Conservation (phyloP, 2,888 invertebrate species). For the Caenorhabditis sp. region DNA sequence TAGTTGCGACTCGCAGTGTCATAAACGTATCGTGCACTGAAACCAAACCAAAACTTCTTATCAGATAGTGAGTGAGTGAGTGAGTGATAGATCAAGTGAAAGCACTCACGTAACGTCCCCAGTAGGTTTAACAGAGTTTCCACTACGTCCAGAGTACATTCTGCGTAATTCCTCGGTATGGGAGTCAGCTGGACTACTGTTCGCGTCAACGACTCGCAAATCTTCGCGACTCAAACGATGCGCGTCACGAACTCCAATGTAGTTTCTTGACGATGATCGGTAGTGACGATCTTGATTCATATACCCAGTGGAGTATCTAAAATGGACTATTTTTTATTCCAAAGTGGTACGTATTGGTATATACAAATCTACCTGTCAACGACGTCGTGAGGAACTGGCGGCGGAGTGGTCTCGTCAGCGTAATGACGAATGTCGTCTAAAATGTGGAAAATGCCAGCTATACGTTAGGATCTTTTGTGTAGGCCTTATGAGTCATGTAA, state of each 20-base stretch:
- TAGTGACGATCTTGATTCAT: slow-evolving; percentile 54
- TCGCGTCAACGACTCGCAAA: slow-evolving; percentile 50
- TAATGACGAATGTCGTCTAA: slow-evolving; percentile 65
- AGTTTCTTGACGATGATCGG: slow-evolving; percentile 34
- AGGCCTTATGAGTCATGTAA: slow-evolving; percentile 8
- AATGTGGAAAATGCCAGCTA: no score
- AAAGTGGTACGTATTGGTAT: no score
- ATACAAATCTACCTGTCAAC: slow-evolving; percentile 41
- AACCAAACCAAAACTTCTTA: neutral
- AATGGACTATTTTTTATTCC: no score
- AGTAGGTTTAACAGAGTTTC: slow-evolving; percentile 47
- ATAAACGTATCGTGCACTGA: slow-evolving; percentile 61
- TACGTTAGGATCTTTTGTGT: slow-evolving; percentile 24
- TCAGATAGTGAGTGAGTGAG: no score
- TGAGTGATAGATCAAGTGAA: no score
- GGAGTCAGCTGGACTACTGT: slow-evolving; percentile 60
- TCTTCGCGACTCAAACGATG: slow-evolving; percentile 62
- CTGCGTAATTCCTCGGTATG: slow-evolving; percentile 58
- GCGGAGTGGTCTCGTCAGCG: slow-evolving; percentile 66
- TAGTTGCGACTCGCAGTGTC: slow-evolving; percentile 58
- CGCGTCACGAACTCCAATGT: slow-evolving; percentile 61
- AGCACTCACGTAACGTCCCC: slow-evolving; percentile 59
- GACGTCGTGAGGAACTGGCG: slow-evolving; percentile 57
- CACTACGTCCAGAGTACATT: slow-evolving; percentile 62
- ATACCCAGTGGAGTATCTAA: slow-evolving; percentile 61